Evolutionary conservation across 1,140 invertebrate species (phyloP).

Genomic region (Saccostrea glomerata): DNA sequence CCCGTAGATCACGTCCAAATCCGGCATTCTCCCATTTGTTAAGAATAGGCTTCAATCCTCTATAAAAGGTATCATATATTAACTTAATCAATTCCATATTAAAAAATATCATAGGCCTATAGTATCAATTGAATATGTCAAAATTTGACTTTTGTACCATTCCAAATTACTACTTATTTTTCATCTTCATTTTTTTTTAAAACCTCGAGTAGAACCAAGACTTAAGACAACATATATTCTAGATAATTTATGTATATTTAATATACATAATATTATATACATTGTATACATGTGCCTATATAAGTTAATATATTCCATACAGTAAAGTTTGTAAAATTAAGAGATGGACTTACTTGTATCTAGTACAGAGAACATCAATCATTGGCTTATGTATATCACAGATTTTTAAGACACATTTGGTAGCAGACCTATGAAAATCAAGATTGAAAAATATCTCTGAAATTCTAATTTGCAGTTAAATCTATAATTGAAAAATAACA

Average conservation of each 20-base stretch:
- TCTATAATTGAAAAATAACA: no score
- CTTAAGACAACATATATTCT: no score
- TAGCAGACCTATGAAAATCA: constrained; percentile 63
- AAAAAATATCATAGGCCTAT: no score
- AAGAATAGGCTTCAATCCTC: constrained; percentile 72
- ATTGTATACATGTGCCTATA: background rate
- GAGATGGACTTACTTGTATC: constrained; percentile 68
- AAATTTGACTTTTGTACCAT: background rate
- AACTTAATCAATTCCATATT: no score
- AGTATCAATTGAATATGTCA: background rate
- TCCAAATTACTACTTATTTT: no score
- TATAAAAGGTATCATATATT: constrained; percentile 40
- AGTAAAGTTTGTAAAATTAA: background rate
- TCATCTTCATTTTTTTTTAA: no score
- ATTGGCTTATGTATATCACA: constrained; percentile 70
- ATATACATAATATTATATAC: background rate
- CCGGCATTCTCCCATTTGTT: constrained; percentile 72
- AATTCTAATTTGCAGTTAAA: no score
- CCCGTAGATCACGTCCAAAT: constrained; percentile 72
- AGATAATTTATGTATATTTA: no score
- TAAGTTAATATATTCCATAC: background rate
- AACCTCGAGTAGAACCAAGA: no score
- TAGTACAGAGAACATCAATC: constrained; percentile 66
- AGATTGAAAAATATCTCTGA: background rate
- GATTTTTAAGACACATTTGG: constrained; percentile 70